Percentiles rank a stretch among this genome's conserved stretches.
Conservation (phyloP, 37 sponge, comb jelly and placozoan species). For the Spongia lamella region DNA sequence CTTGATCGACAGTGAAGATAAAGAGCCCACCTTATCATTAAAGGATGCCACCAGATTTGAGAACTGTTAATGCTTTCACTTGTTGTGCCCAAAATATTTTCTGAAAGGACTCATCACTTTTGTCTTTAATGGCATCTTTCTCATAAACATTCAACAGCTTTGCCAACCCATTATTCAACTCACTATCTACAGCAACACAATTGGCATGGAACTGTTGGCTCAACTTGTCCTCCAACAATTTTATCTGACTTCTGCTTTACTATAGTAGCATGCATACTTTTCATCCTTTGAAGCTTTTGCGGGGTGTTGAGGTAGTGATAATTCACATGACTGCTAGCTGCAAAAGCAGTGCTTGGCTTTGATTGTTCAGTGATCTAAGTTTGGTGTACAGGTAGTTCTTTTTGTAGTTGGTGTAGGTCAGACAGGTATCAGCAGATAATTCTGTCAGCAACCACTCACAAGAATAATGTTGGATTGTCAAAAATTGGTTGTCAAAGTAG, state of each 20-base stretch:
- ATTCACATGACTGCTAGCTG: background rate
- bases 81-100: slow-evolving; percentile 2
- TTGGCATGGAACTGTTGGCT: background rate
- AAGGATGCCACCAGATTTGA: slow-evolving; percentile 4
- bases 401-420: background rate
- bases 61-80: background rate
- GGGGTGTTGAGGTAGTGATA: background rate
- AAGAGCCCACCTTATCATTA: slow-evolving; percentile 2
- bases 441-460: background rate
- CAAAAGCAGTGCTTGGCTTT: background rate
- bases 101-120: background rate
- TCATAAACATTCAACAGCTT: background rate
- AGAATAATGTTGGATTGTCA: background rate
- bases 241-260: background rate
- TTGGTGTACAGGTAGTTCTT: background rate
- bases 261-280: background rate
- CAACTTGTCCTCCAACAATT: background rate
- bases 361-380: background rate
- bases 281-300: background rate
- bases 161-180: background rate
- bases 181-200: background rate
- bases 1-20: slow-evolving; percentile 1
- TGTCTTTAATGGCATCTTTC: background rate
- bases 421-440: background rate
- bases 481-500: too few species aligned